Percentiles rank a stretch among this genome's conserved stretches.
phyloP scores from a whole-genome alignment of 2,113 vertebrate species.

The Muscicapa adusta region DNA sequence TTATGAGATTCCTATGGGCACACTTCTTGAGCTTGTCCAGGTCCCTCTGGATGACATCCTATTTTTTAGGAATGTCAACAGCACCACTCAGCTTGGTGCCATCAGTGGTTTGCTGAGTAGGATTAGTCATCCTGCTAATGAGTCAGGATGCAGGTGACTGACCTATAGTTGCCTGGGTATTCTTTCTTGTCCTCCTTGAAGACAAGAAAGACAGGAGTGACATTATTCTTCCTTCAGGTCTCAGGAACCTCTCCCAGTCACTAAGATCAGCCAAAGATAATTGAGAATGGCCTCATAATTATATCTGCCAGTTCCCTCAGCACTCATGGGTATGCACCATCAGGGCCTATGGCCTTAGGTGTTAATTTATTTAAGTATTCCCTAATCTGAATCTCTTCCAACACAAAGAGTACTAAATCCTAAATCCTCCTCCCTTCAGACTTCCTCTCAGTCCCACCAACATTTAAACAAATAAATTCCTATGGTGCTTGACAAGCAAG shows the following conservation, averaged over 20 bases:
- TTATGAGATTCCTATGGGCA: not conserved
- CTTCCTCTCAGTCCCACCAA: fast-evolving
- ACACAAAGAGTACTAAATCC: not conserved
- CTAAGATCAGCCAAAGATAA: not conserved
- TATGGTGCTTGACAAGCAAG: not conserved
- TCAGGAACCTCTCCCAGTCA: not conserved
- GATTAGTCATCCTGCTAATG: not conserved
- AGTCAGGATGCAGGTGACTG: not conserved
- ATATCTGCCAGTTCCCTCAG: not conserved
- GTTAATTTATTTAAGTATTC: not conserved
- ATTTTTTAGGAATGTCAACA: not conserved
- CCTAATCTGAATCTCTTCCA: not conserved
- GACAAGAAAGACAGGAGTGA: not conserved
- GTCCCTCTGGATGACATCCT: not conserved
- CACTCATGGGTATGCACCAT: not conserved
- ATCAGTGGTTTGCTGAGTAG: not conserved
- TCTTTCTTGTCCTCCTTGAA: not conserved
- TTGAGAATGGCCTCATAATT: not conserved
- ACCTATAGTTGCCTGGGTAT: not conserved
- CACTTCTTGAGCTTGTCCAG: not conserved
- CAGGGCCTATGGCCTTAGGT: not conserved
- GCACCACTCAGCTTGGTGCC: not conserved
- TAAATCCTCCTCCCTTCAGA: not conserved
- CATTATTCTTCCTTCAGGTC: not conserved
- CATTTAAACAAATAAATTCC: not conserved